Evolutionary conservation across 2,888 invertebrate species (phyloP).

Genomic region (Diogma glabrata): DNA sequence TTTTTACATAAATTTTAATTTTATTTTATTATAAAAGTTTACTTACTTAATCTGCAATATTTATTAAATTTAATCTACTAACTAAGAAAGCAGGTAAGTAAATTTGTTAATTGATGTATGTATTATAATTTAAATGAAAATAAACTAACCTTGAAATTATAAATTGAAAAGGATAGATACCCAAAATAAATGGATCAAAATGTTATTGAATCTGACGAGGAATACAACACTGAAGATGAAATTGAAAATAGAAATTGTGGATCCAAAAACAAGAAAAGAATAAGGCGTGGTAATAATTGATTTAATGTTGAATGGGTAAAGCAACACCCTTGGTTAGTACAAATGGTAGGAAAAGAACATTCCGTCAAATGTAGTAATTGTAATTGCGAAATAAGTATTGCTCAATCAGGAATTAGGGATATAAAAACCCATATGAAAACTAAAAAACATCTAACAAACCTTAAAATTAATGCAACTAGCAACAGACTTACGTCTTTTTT

Average conservation of each 20-base stretch:
- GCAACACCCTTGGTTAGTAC: neutral
- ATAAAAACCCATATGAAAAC: neutral
- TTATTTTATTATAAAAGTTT: too few species aligned
- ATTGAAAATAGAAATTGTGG: neutral
- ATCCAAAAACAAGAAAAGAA: neutral
- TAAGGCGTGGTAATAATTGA: neutral
- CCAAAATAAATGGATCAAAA: too few species aligned
- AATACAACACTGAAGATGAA: conserved; percentile 1
- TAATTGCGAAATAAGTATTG: neutral
- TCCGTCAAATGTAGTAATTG: neutral
- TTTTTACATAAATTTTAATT: too few species aligned
- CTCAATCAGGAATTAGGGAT: neutral
- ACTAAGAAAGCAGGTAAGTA: too few species aligned
- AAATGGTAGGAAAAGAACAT: neutral
- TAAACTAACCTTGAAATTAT: too few species aligned
- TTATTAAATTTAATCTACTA: too few species aligned
- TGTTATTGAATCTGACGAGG: too few species aligned
- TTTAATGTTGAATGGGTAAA: conserved; percentile 2
- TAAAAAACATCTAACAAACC: neutral
- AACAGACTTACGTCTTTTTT: neutral
- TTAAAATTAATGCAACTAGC: neutral
- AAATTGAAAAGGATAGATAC: too few species aligned
- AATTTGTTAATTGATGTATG: too few species aligned
- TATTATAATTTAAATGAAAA: too few species aligned
- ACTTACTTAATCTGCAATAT: too few species aligned